Conservation (phyloP, 2,888 invertebrate genomes). For the Sicus ferrugineus region DNA sequence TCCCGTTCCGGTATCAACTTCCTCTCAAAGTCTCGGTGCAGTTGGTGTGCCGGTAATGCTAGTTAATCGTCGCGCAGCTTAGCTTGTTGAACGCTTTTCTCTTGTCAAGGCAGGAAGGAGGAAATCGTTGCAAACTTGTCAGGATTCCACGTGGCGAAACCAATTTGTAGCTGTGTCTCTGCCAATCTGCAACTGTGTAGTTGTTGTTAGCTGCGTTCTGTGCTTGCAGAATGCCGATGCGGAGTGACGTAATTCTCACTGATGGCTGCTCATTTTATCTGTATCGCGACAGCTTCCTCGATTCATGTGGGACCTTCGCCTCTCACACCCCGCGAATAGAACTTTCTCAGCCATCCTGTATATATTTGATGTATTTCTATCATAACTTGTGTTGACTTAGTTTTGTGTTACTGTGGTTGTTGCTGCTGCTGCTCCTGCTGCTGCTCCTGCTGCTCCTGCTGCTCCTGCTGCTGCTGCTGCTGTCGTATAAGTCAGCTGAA, state of each 20-base stretch:
- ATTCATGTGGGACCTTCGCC: neutral
- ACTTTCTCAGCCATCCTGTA: no score
- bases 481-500: neutral
- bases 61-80: neutral
- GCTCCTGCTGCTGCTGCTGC: neutral
- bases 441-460: neutral
- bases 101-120: conserved; percentile 14
- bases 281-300: no score
- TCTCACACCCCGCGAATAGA: no score
- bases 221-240: no score
- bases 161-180: neutral
- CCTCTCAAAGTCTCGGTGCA: neutral
- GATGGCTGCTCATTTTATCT: no score
- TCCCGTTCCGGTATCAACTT: neutral
- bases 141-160: conserved; percentile 8
- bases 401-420: no score
- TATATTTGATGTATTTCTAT: neutral
- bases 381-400: neutral
- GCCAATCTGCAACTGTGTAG: no score
- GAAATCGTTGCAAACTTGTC: conserved; percentile 24
- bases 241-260: no score
- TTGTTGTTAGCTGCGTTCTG: no score
- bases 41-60: neutral
- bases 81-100: no score
- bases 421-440: neutral